These are phyloP conservation scores for Tragelaphus eurycerus DNA, from an alignment of 2,797 vertebrate genomes.

Conservation along the genomic window DNA sequence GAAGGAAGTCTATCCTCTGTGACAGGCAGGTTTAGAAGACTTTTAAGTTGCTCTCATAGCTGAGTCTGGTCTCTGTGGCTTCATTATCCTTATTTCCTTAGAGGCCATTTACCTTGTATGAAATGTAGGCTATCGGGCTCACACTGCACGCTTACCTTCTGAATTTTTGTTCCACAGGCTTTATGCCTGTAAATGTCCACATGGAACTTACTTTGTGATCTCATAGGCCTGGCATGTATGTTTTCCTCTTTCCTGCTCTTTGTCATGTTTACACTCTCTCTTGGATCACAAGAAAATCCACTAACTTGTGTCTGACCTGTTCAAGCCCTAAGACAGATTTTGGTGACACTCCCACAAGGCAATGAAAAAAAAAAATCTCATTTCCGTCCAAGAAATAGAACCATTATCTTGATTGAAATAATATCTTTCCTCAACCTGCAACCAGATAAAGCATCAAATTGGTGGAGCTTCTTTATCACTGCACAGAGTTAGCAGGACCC, in stretches of 20 bases:
- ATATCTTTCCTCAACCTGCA: constrained; percentile 70
- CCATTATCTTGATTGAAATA: constrained; percentile 76
- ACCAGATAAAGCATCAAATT: constrained; percentile 70
- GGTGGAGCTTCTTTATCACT: constrained; percentile 63
- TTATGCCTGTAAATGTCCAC: constrained; percentile 50
- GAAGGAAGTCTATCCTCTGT: background rate
- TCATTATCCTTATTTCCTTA: background rate
- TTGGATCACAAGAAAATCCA: constrained; percentile 42
- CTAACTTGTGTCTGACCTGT: constrained; percentile 47
- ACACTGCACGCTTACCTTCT: background rate
- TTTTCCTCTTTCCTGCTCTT: background rate
- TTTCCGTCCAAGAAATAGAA: constrained; percentile 75
- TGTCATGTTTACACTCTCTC: constrained; percentile 8
- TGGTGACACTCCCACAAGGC: constrained; percentile 9
- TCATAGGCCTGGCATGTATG: background rate
- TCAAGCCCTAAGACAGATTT: constrained; percentile 34
- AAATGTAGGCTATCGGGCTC: background rate
- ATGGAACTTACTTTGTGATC: constrained; percentile 17
- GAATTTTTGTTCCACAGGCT: background rate
- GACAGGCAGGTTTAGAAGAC: background rate
- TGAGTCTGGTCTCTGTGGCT: background rate
- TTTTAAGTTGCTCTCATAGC: background rate
- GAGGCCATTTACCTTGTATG: background rate
- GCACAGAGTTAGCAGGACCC: constrained; percentile 58
- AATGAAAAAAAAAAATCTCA: constrained; percentile 48